Conservation (phyloP, 1,140 invertebrate genomes). For the Pseudoatta argentina region DNA sequence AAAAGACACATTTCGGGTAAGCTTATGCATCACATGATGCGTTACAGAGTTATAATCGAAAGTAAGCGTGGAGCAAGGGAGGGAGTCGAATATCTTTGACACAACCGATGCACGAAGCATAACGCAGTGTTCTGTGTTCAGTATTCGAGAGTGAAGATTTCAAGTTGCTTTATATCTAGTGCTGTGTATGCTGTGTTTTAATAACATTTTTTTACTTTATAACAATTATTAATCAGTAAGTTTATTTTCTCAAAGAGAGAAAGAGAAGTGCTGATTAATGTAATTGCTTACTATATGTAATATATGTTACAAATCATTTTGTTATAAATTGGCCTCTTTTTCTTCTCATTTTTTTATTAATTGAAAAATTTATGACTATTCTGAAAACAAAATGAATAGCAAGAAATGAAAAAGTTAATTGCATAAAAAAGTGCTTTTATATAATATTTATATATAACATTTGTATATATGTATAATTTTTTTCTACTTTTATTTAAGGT, state of each 20-base stretch:
- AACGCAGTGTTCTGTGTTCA: constrained; percentile 17
- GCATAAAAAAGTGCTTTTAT: not conserved
- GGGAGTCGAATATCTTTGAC: not conserved
- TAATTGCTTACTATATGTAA: no score
- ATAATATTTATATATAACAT: not conserved
- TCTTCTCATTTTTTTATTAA: not conserved
- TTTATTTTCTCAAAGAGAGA: not conserved
- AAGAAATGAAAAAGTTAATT: not conserved
- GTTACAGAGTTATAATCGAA: not conserved
- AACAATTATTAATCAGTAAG: not conserved
- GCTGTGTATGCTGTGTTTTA: not conserved
- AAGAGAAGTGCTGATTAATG: not conserved
- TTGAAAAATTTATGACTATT: not conserved
- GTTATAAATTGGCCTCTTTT: not conserved
- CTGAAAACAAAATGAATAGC: not conserved
- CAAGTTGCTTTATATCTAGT: constrained; percentile 4
- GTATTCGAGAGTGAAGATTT: not conserved
- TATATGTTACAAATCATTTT: not conserved
- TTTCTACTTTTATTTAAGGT: not conserved
- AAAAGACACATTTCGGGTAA: not conserved
- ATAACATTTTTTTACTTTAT: not conserved
- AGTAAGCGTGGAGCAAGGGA: constrained; percentile 1
- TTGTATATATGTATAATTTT: constrained; percentile 1
- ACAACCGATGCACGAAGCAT: not conserved
- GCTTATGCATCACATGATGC: not conserved